Base-by-base conservation (phyloP, 2,113 vertebrate genomes). In the Tylochromis polylepis region DNA sequence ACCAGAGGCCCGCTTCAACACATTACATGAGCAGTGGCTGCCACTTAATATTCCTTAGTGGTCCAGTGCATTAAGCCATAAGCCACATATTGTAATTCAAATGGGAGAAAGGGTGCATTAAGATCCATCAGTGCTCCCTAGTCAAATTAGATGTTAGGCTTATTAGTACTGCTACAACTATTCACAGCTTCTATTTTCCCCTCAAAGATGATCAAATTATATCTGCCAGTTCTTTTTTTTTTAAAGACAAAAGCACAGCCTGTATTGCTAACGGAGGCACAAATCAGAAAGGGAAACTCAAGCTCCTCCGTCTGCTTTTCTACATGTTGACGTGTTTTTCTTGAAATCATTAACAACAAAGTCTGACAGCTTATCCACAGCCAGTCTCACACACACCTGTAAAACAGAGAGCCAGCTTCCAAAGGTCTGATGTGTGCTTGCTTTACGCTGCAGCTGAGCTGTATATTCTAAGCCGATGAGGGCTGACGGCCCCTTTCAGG, bases 401-500 rank as follows among this genome's bases (percentile, higher is more conserved):
- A 57, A 78, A 83, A 41, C 81, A 41, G 62, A 60, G 78, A 83
- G 85, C 79, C 72, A 24, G 65, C 62, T 84, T 82, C 41, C 9
- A 77, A 81, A 89, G 34, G 65, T n/a, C 55, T 34, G 58, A 60
- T 56, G 11, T 27, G 41, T 2, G 62, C 10, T 51, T 81, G 11
- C 53, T 87, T 36, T 46, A 67, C 22, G 84, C 77, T 78, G 75
- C 57, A 62, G 70, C 29, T 51, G 36, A 62, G 70, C n/a, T 58
- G 41, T 36, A 46, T 11, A 55, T 83, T 83, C 65, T 10, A 43
- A 88, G 67, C 59, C 11, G 31, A 84, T 93, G 94, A 94, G 93
- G 94, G 91, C 92, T 86, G 92, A 93, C 34, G 93, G 87, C 81
- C 49, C 82, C 49, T 84, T 89, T 93, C 87, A 93, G 77, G 91